Percentiles rank a stretch among this genome's conserved stretches.
These are phyloP conservation scores for Sesamia nonagrioides DNA, from an alignment of 1,140 invertebrate genomes.

Conservation along the genomic window DNA sequence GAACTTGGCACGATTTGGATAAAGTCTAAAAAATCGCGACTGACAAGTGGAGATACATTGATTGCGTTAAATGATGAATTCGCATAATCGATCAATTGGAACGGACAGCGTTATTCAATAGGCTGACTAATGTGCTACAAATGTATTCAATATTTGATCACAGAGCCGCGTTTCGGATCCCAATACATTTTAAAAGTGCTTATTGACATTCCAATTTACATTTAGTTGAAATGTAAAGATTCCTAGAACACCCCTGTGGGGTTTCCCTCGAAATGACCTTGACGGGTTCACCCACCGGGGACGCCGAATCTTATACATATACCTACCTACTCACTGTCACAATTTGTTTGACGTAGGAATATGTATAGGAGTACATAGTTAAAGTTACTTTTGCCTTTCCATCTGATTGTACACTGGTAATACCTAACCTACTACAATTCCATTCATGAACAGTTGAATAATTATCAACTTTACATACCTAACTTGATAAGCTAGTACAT, in stretches of 20 bases:
- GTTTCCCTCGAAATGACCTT: slow-evolving; percentile 75
- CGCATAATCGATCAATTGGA: slow-evolving; percentile 39
- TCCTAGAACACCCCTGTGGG: slow-evolving; percentile 62
- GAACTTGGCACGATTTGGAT: slow-evolving; percentile 33
- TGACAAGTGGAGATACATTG: slow-evolving; percentile 5
- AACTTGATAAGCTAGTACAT: slow-evolving; percentile 17
- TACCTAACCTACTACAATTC: slow-evolving; percentile 59
- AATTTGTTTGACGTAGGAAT: slow-evolving; percentile 71
- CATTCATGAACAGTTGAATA: slow-evolving; percentile 70
- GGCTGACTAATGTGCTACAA: slow-evolving; percentile 37
- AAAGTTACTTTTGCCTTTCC: slow-evolving; percentile 57
- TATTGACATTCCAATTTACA: slow-evolving; percentile 43
- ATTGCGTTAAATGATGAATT: slow-evolving; percentile 37
- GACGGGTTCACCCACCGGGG: slow-evolving; percentile 72
- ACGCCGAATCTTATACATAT: slow-evolving; percentile 70
- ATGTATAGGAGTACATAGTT: slow-evolving; percentile 31
- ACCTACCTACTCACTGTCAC: slow-evolving; percentile 69
- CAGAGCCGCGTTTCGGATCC: slow-evolving; percentile 24
- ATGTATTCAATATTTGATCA: slow-evolving; percentile 39
- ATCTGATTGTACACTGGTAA: slow-evolving; percentile 63
- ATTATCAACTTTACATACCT: slow-evolving; percentile 50
- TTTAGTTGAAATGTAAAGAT: slow-evolving; percentile 49
- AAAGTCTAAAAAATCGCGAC: slow-evolving; percentile 10
- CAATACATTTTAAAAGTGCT: slow-evolving; percentile 33
- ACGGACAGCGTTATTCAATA: slow-evolving; percentile 25